Evolutionary conservation across 2,113 vertebrate genomes (phyloP).

Genomic region (Ctenodactylus gundi): DNA sequence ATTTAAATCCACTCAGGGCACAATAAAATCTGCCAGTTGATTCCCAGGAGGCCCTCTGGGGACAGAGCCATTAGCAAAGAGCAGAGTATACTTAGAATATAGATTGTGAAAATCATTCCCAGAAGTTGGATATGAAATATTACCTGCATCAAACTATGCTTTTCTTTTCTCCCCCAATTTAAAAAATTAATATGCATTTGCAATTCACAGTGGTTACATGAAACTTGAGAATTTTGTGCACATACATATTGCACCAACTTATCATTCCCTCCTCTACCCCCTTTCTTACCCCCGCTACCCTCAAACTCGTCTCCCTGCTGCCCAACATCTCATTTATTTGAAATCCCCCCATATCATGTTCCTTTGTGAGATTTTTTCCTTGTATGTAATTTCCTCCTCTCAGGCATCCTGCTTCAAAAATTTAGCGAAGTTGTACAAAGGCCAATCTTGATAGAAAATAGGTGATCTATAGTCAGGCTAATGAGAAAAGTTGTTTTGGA

Average conservation of each 20-base stretch:
- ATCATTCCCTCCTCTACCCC: too few species aligned
- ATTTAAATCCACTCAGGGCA: conserved; percentile 39
- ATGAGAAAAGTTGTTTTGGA: neutral
- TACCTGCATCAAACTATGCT: neutral
- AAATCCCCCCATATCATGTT: neutral
- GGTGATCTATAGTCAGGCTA: neutral
- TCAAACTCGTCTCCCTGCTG: too few species aligned
- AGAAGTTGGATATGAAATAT: neutral
- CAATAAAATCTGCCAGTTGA: conserved; percentile 13
- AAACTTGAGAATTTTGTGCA: too few species aligned
- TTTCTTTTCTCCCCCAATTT: too few species aligned
- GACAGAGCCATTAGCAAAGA: conserved; percentile 32
- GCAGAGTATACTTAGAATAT: neutral
- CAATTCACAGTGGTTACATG: too few species aligned
- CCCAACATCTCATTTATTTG: too few species aligned
- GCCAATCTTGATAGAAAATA: neutral
- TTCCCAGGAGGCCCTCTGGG: conserved; percentile 22
- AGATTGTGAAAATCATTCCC: conserved; percentile 49
- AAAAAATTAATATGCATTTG: too few species aligned
- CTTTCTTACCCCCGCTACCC: too few species aligned
- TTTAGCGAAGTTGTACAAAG: neutral
- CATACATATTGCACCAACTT: too few species aligned
- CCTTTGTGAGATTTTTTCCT: conserved; percentile 21
- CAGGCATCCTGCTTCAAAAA: neutral
- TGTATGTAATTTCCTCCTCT: neutral